Percentiles rank a stretch among this genome's conserved stretches.
Evolutionary conservation across 2,797 vertebrate genomes (phyloP).

Genomic region (Hafferia zeledoni): DNA sequence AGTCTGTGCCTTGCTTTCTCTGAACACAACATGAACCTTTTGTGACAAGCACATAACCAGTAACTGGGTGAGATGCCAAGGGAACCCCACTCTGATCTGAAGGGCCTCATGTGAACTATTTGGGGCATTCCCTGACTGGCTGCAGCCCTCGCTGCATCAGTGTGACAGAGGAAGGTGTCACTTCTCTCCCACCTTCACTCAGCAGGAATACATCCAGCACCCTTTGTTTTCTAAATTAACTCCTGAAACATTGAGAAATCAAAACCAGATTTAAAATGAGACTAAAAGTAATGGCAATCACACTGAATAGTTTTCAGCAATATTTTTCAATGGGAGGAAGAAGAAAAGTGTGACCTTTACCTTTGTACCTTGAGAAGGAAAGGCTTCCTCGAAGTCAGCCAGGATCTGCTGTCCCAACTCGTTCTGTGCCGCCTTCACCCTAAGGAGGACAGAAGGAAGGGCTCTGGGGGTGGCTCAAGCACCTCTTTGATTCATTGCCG

Average conservation of each 20-base stretch:
- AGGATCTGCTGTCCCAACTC: slow-evolving; percentile 97
- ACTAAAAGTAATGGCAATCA: not conserved
- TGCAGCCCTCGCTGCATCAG: not conserved
- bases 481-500: not conserved
- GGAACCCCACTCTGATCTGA: not conserved
- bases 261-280: not conserved
- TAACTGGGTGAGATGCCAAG: not conserved
- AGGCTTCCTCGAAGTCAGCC: slow-evolving; percentile 97
- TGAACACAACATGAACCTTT: not conserved
- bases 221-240: not conserved
- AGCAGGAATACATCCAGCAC: not conserved
- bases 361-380: slow-evolving; percentile 96
- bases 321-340: not conserved
- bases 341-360: slow-evolving; percentile 73
- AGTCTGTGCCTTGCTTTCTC: not conserved
- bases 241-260: not conserved
- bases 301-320: fast-evolving
- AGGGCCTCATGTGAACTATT: not conserved
- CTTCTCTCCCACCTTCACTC: not conserved
- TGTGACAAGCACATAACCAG: not conserved
- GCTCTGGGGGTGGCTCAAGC: not conserved
- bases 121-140: not conserved
- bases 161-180: not conserved
- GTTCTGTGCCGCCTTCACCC: slow-evolving; percentile 95
- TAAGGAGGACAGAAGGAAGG: slow-evolving; percentile 58